Evolutionary conservation across 2,113 vertebrate genomes (phyloP).

Genomic region (Menidia beryllina): DNA sequence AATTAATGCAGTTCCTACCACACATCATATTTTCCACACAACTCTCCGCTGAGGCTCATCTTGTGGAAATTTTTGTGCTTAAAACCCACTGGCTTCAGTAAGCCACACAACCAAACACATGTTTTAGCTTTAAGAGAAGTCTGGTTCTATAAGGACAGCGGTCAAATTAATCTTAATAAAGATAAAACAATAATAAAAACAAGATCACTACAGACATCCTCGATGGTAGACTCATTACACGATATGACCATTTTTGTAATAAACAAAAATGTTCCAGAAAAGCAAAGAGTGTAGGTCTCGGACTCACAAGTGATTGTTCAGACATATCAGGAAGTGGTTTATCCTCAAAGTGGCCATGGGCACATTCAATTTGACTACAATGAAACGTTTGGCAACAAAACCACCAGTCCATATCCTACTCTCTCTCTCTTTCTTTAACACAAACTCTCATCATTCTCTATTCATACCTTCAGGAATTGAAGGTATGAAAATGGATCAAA

Average conservation of each 20-base stretch:
- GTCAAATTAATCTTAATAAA: too few species aligned
- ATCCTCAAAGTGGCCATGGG: not conserved
- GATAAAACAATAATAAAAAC: too few species aligned
- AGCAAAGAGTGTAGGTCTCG: not conserved
- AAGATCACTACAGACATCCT: too few species aligned
- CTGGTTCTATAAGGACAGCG: not conserved
- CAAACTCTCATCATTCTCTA: not conserved
- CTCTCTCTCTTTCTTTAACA: not conserved
- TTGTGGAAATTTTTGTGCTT: not conserved
- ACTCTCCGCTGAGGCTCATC: not conserved
- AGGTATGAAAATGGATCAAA: conserved; percentile 4
- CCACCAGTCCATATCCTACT: too few species aligned
- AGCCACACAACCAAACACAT: conserved; percentile 10
- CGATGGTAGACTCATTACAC: too few species aligned
- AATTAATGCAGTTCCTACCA: not conserved
- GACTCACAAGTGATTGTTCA: not conserved
- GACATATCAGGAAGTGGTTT: not conserved
- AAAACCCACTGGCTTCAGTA: conserved; percentile 9
- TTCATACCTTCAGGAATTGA: conserved; percentile 3
- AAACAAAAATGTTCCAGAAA: not conserved
- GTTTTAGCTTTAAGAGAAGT: not conserved
- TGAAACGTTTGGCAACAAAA: too few species aligned
- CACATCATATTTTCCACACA: conserved; percentile 40
- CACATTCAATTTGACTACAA: not conserved
- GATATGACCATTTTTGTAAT: too few species aligned